phyloP scores from a whole-genome alignment of 2,888 invertebrate genomes.

The Apamea sordens region DNA sequence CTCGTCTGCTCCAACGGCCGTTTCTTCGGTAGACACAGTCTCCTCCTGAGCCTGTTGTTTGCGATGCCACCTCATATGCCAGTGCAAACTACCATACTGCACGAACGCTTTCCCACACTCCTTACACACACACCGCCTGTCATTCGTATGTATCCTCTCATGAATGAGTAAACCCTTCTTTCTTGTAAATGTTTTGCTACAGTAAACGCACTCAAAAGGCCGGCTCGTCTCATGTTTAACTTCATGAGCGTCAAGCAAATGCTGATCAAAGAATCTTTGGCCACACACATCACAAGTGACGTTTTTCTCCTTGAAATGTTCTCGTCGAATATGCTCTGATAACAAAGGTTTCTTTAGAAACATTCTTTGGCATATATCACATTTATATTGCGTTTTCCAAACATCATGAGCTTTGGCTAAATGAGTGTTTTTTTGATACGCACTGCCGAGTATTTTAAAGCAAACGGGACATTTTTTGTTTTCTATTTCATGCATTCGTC shows the following conservation, averaged over 20 bases:
- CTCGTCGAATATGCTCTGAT: constrained; percentile 64
- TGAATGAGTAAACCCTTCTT: constrained; percentile 45
- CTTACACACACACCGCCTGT: constrained; percentile 70
- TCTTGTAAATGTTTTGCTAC: constrained; percentile 59
- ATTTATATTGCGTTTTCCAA: constrained; percentile 43
- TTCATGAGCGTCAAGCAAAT: constrained; percentile 69
- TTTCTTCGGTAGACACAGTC: background rate
- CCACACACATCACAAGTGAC: constrained; percentile 73
- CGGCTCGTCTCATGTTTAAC: constrained; percentile 60
- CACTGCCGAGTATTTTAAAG: constrained; percentile 35
- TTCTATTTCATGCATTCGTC: constrained; percentile 17
- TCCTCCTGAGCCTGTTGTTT: background rate
- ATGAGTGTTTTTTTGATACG: constrained; percentile 48
- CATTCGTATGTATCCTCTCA: constrained; percentile 66
- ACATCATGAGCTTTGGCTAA: constrained; percentile 41
- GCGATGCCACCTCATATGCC: constrained; percentile 21
- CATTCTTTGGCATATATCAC: constrained; percentile 36
- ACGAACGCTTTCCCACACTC: constrained; percentile 71
- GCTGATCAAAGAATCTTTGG: constrained; percentile 66
- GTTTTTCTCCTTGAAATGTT: constrained; percentile 74
- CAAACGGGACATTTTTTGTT: constrained; percentile 52
- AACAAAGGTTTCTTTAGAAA: constrained; percentile 45
- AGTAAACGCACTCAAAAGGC: constrained; percentile 58
- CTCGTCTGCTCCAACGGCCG: background rate
- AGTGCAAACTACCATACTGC: constrained; percentile 19